Percentiles rank a stretch among this genome's conserved stretches.
Evolutionary conservation across 2,113 vertebrate species (phyloP).

Genomic region (Strigops habroptila): DNA sequence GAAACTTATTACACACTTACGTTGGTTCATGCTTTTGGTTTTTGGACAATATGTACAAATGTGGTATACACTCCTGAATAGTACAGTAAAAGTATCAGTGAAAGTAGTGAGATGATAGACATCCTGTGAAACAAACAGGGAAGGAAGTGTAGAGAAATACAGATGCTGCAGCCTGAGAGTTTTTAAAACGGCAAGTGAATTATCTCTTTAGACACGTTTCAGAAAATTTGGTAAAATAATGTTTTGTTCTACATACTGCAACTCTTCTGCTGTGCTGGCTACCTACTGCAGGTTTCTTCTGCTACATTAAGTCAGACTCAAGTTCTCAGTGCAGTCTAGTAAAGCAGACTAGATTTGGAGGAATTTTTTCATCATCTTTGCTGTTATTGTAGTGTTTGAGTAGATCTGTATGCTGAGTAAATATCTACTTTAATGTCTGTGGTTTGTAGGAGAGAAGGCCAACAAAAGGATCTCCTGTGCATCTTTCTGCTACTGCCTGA

Average conservation of each 20-base stretch:
- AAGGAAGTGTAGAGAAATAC: neutral
- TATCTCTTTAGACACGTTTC: neutral
- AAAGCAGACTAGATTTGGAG: neutral
- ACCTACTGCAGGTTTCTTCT: neutral
- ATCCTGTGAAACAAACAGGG: neutral
- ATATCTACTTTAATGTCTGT: neutral
- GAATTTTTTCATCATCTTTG: neutral
- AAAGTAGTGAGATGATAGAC: neutral
- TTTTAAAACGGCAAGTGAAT: neutral
- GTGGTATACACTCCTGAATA: neutral
- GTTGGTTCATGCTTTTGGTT: neutral
- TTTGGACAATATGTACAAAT: neutral
- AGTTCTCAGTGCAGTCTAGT: neutral
- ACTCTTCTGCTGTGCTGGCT: neutral
- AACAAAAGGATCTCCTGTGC: neutral
- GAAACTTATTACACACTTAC: neutral
- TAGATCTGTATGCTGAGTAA: neutral
- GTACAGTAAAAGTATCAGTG: neutral
- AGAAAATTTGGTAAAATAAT: neutral
- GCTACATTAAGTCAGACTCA: neutral
- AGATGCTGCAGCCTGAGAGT: neutral
- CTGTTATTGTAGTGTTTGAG: neutral
- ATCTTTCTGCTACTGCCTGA: neutral
- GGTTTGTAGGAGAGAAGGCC: neutral
- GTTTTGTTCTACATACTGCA: neutral